These are phyloP conservation scores for Halictus quadricinctus DNA, from an alignment of 2,888 invertebrate species.

Conservation along the genomic window DNA sequence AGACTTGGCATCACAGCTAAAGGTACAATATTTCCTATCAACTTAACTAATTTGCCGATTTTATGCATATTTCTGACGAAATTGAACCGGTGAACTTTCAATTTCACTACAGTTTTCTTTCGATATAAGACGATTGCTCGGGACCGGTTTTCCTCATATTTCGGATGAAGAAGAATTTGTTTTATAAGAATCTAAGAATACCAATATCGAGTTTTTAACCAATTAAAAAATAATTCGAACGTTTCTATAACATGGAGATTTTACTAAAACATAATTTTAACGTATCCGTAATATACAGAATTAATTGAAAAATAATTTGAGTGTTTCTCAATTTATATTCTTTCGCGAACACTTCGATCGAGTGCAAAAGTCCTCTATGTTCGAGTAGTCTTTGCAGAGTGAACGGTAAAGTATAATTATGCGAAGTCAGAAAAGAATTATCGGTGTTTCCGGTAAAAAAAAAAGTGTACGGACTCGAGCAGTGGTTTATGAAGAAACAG, in stretches of 20 bases:
- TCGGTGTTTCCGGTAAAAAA: neutral
- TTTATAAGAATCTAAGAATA: too few species aligned
- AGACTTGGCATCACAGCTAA: constrained; percentile 52
- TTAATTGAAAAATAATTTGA: neutral
- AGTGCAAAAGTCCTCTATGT: neutral
- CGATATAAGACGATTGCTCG: too few species aligned
- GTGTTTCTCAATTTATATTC: neutral
- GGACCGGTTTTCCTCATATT: too few species aligned
- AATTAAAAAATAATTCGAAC: too few species aligned
- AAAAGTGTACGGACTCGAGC: neutral
- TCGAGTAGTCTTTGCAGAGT: neutral
- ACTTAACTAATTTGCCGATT: neutral
- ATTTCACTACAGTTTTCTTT: too few species aligned
- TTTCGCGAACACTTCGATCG: neutral
- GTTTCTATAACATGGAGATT: too few species aligned
- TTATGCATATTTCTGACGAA: neutral
- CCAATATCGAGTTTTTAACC: too few species aligned
- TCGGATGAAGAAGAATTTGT: too few species aligned
- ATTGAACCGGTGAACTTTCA: neutral
- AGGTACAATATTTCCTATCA: constrained; percentile 60
- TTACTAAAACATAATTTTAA: neutral
- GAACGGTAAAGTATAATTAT: neutral
- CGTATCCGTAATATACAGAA: neutral
- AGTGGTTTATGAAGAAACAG: neutral
- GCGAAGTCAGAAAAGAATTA: neutral